These are phyloP conservation scores for Hippocampus guttulatus DNA, from an alignment of 2,113 vertebrate species.

Conservation along the genomic window DNA sequence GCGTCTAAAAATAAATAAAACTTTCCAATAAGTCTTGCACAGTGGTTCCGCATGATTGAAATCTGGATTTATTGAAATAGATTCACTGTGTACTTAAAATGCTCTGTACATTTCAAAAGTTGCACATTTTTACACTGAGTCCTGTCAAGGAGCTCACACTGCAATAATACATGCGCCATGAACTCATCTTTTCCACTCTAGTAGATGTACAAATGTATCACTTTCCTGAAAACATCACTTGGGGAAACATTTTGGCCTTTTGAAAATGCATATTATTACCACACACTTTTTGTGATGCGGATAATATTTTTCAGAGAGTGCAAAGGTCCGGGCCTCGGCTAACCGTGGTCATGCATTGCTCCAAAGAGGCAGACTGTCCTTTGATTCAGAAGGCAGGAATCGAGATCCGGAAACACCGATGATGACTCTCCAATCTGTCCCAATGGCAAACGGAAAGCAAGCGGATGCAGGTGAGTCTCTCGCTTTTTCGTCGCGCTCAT, in stretches of 20 bases:
- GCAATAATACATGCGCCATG: not conserved
- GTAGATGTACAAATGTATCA: constrained; percentile 37
- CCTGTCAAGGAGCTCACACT: not conserved
- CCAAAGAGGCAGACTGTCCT: constrained; percentile 1
- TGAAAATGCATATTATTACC: constrained; percentile 3
- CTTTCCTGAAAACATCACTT: constrained; percentile 24
- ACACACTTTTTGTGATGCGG: constrained; percentile 3
- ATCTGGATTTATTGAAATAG: constrained; percentile 41
- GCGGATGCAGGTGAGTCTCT: not conserved
- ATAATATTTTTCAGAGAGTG: not conserved
- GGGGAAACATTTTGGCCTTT: constrained; percentile 5
- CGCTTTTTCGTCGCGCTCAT: constrained; percentile 22
- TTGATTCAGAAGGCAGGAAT: constrained; percentile 2
- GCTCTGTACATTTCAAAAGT: constrained; percentile 23
- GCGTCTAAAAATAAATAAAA: not conserved
- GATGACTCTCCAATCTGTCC: constrained; percentile 17
- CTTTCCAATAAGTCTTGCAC: not conserved
- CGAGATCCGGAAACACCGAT: constrained; percentile 8
- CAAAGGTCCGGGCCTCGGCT: constrained; percentile 15
- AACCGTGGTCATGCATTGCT: constrained; percentile 4
- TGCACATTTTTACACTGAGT: constrained; percentile 8
- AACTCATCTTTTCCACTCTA: constrained; percentile 9
- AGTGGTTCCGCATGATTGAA: not conserved
- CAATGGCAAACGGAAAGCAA: constrained; percentile 3
- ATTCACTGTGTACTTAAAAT: constrained; percentile 6